Base-by-base conservation (phyloP, 1,140 invertebrate species). In the Ips typographus region DNA sequence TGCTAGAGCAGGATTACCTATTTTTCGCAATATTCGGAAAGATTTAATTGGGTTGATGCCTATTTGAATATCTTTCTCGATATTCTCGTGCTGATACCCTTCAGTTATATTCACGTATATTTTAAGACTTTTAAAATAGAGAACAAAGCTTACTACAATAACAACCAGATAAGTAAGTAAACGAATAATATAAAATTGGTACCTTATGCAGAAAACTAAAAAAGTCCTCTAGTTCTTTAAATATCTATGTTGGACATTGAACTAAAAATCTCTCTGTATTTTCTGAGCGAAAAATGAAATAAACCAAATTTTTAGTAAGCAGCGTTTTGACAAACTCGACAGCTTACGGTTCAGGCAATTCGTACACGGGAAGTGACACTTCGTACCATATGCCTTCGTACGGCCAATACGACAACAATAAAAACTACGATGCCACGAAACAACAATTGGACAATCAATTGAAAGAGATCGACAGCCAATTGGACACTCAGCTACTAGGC, bases 361-460 rank as follows among this genome's bases (percentile, higher is more conserved):
- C 87, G 0, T 87, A 87, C 68, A 81, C 85, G 7, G 84, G 86
- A 43, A 82, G 83, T 39, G 85, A 87, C 71, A 77, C 77, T 2
- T 79, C 79, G 2, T 81, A 79, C 61, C 78, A 78, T 58, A 77
- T 80, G 77, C 74, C 77, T 1, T 83, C 82, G 58, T 86, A 85
- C 70, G 75, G 69, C 47, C 85, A 85, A 72, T 86, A 84, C 75
- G 81, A 85, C 70, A 83, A 84, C 60, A 86, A 85, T 72, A 84
- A 86, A 69, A 89, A 88, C 74, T 91, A 90, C 78, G 88, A 91
- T 78, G 87, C 87, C 78, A 88, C 88, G 7, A 89, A 88, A 74
- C 89, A 91, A 76, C 90, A 90, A 56, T 84, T 93, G 65, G 91
- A 92, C 77, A 90, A 91, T 81, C 90, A 93, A 80, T 81, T 93